Conservation (phyloP, 1,140 invertebrate genomes). For the Heliothis virescens region DNA sequence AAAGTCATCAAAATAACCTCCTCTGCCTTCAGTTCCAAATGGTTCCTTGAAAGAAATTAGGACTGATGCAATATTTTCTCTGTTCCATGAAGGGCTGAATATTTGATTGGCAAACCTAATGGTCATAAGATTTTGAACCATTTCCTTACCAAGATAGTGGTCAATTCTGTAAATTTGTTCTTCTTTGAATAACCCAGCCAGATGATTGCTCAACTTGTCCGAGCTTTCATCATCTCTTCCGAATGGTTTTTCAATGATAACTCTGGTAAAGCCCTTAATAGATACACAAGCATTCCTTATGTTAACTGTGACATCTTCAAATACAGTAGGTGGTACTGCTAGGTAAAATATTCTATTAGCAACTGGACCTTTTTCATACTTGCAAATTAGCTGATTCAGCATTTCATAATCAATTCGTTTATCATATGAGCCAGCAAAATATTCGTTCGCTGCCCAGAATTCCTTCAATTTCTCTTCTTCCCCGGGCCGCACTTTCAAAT, state of each 20-base stretch:
- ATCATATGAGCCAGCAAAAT: constrained; percentile 95
- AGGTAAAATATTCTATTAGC: constrained; percentile 98
- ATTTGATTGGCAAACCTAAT: constrained; percentile 95
- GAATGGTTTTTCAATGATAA: constrained; percentile 99
- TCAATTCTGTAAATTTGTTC: too few relatives aligned
- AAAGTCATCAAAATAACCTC: constrained; percentile 99
- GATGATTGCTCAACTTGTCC: constrained; percentile 94
- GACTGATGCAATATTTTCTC: constrained; percentile 98
- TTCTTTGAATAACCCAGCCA: constrained; percentile 95
- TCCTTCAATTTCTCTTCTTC: constrained; percentile 92
- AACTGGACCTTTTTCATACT: constrained; percentile 87
- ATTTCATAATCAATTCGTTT: constrained; percentile 91
- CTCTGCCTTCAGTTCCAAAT: constrained; percentile 99
- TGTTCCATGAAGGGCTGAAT: constrained; percentile 96
- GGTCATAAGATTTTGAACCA: constrained; percentile 99
- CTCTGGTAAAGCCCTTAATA: constrained; percentile 96
- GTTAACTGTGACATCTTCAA: constrained; percentile 94
- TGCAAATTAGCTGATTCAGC: constrained; percentile 91
- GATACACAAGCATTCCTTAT: constrained; percentile 95
- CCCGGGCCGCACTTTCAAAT: constrained; percentile 93
- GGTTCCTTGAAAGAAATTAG: constrained; percentile 99
- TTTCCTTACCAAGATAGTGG: constrained; percentile 99
- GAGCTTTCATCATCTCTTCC: constrained; percentile 96
- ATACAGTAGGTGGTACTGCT: constrained; percentile 98
- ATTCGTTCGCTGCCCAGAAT: constrained; percentile 96